phyloP scores from a whole-genome alignment of 1,140 invertebrate genomes.

The Homarus americanus region DNA sequence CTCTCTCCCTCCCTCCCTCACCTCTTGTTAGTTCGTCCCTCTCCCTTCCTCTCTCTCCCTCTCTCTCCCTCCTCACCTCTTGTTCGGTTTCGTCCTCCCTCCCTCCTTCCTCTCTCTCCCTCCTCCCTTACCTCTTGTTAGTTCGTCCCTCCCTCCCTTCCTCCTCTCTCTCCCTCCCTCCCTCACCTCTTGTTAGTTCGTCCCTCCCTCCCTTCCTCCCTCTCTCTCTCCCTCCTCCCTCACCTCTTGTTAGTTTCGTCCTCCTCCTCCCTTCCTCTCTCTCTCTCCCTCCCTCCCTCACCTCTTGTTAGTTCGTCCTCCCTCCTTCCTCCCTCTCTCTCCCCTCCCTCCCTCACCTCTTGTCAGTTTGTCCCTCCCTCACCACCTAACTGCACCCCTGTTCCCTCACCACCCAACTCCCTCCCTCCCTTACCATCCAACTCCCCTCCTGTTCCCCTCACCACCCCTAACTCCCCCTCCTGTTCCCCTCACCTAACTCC shows the following conservation, averaged over 20 bases:
- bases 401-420: background rate
- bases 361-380: conserved; percentile 3
- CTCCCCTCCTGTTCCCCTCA: background rate
- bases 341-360: no score
- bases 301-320: no score
- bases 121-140: background rate
- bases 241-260: no score
- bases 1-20: background rate
- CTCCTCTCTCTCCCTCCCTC: background rate
- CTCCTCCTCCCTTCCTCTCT: no score
- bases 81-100: background rate
- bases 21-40: background rate
- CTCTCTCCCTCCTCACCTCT: background rate
- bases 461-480: background rate
- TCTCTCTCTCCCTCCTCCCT: no score
- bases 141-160: background rate
- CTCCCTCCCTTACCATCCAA: background rate
- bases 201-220: no score
- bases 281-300: no score
- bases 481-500: background rate
- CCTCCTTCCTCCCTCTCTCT: no score
- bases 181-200: no score
- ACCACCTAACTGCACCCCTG: background rate
- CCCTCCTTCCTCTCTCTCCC: background rate
- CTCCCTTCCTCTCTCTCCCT: conserved; percentile 1